phyloP scores from a whole-genome alignment of 2,113 vertebrate genomes.

The Clupea harengus region DNA sequence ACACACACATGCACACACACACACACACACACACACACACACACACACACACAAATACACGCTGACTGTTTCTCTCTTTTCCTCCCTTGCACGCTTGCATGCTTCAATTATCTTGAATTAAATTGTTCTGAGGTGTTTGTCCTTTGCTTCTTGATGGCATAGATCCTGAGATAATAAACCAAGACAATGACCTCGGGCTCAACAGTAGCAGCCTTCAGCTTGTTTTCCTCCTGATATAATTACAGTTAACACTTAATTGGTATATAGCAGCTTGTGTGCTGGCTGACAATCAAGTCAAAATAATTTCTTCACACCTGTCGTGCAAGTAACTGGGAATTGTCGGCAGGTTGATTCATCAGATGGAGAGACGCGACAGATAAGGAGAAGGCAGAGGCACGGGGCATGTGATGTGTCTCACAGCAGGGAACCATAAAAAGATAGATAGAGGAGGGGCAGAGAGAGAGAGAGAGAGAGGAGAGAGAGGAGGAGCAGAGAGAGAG shows the following conservation, averaged over 20 bases:
- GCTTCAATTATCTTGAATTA: not conserved
- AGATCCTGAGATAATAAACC: not conserved
- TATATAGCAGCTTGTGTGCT: slow-evolving; percentile 8
- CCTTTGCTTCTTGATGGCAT: not conserved
- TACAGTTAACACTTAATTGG: slow-evolving; percentile 25
- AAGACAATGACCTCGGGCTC: slow-evolving; percentile 15
- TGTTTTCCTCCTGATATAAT: slow-evolving; percentile 9
- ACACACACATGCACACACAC: not conserved
- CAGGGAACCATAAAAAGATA: not conserved
- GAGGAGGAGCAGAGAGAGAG: no score
- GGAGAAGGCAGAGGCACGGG: not conserved
- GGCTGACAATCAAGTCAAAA: not conserved
- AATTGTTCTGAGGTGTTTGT: not conserved
- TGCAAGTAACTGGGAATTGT: not conserved
- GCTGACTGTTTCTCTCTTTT: not conserved
- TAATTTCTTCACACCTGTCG: not conserved
- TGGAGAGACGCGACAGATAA: not conserved
- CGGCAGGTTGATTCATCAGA: not conserved
- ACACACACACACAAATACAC: not conserved
- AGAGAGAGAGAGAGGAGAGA: no score
- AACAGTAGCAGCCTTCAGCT: not conserved
- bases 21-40: not conserved
- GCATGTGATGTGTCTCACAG: not conserved
- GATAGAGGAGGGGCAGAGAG: no score
- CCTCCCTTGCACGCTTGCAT: not conserved